phyloP scores from a whole-genome alignment of 2,797 vertebrate species.

The Merluccius polli region DNA sequence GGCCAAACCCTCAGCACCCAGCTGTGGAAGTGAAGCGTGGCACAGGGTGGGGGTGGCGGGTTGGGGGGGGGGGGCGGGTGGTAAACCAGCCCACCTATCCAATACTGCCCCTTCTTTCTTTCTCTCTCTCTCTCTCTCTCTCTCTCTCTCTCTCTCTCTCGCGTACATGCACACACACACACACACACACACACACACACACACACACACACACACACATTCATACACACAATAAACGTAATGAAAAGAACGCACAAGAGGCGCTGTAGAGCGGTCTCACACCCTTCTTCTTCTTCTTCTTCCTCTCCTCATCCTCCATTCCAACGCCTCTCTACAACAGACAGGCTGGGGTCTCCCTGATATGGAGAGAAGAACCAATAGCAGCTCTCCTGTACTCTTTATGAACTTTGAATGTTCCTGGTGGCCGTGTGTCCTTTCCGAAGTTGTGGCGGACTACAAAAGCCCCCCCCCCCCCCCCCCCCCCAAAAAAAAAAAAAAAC shows the following conservation, averaged over 20 bases:
- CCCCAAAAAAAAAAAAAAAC: background rate
- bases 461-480: conserved; percentile 1
- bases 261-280: conserved; percentile 46
- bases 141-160: background rate
- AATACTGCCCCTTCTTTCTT: background rate
- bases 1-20: conserved; percentile 98
- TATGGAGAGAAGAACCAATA: conserved; percentile 33
- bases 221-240: background rate
- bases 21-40: conserved; percentile 87
- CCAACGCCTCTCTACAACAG: background rate
- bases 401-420: conserved; percentile 22
- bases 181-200: background rate
- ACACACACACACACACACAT: background rate
- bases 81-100: background rate
- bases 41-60: conserved; percentile 48
- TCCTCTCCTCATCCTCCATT: background rate
- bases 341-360: background rate
- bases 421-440: conserved; percentile 29
- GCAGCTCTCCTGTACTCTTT: conserved; percentile 59
- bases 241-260: conserved; percentile 61
- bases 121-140: background rate
- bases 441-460: conserved; percentile 47
- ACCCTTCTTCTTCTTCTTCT: conserved; percentile 37
- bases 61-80: background rate
- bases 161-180: background rate